These are phyloP conservation scores for Pheosia gnoma DNA, from an alignment of 2,888 invertebrate genomes.

Conservation along the genomic window DNA sequence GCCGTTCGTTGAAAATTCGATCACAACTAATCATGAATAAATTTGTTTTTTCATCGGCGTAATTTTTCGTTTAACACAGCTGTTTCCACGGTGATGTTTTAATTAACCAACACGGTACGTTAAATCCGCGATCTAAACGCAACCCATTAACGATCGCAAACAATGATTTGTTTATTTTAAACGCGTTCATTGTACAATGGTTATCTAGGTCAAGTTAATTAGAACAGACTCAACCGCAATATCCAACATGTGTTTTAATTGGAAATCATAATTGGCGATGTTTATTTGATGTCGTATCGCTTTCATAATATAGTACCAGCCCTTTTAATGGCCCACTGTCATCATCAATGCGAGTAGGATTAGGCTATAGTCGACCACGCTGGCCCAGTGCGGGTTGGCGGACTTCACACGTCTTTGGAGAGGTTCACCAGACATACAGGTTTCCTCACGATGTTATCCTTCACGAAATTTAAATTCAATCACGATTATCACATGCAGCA, in stretches of 20 bases:
- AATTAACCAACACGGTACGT: background rate
- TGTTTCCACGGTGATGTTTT: background rate
- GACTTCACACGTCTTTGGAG: too few species aligned
- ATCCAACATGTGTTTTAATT: background rate
- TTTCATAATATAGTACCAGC: background rate
- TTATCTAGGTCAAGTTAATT: slow-evolving; percentile 4
- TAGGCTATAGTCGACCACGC: too few species aligned
- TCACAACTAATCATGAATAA: too few species aligned
- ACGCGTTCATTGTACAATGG: background rate
- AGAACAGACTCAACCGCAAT: background rate
- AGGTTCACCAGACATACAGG: too few species aligned
- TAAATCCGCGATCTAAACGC: background rate
- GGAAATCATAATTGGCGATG: background rate
- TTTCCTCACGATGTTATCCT: too few species aligned
- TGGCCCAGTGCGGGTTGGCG: too few species aligned
- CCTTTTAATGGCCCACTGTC: too few species aligned
- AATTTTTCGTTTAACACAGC: too few species aligned
- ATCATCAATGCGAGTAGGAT: background rate
- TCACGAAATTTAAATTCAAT: too few species aligned
- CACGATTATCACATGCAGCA: too few species aligned
- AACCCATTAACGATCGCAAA: slow-evolving; percentile 2
- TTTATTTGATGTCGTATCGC: background rate
- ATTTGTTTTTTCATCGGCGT: too few species aligned
- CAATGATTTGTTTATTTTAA: slow-evolving; percentile 5
- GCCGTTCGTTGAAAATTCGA: too few species aligned